These are phyloP conservation scores for Callinectes sapidus DNA, from an alignment of 2,888 invertebrate genomes.

Conservation along the genomic window DNA sequence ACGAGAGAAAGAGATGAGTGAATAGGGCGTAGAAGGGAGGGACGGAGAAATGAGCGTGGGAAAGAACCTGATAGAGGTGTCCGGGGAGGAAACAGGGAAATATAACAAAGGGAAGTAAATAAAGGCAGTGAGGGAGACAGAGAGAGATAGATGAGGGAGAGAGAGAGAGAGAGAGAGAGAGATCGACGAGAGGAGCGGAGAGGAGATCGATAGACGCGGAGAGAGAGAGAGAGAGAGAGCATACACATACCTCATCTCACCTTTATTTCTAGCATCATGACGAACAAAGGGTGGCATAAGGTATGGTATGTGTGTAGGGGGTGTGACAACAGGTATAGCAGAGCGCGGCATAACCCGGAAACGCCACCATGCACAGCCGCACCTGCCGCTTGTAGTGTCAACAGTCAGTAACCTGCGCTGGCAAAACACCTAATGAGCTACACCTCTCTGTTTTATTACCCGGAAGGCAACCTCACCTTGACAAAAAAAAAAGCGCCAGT, in stretches of 20 bases:
- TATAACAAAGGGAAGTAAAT: neutral
- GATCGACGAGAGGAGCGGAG: too few species aligned
- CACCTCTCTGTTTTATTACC: neutral
- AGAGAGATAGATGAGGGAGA: neutral
- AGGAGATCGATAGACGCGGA: neutral
- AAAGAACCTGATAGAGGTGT: neutral
- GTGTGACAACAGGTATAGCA: too few species aligned
- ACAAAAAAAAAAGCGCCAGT: neutral
- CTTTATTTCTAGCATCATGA: neutral
- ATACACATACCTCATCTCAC: neutral
- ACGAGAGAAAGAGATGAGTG: slow-evolving; percentile 6
- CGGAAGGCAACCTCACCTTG: neutral
- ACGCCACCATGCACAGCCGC: neutral
- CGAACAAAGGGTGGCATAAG: neutral
- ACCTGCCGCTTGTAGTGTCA: neutral
- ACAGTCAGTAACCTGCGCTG: neutral
- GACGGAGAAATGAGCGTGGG: neutral
- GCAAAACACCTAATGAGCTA: neutral
- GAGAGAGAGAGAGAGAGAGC: neutral
- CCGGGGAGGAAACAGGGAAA: neutral
- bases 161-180: neutral
- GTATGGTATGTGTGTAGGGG: too few species aligned
- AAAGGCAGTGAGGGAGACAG: neutral
- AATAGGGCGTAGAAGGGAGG: neutral
- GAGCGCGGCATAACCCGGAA: neutral